A percentile compares a stretch with the other conserved stretches of the same genome.
Evolutionary conservation across 2,888 invertebrate species (phyloP).

Genomic region (Graphium colonna): DNA sequence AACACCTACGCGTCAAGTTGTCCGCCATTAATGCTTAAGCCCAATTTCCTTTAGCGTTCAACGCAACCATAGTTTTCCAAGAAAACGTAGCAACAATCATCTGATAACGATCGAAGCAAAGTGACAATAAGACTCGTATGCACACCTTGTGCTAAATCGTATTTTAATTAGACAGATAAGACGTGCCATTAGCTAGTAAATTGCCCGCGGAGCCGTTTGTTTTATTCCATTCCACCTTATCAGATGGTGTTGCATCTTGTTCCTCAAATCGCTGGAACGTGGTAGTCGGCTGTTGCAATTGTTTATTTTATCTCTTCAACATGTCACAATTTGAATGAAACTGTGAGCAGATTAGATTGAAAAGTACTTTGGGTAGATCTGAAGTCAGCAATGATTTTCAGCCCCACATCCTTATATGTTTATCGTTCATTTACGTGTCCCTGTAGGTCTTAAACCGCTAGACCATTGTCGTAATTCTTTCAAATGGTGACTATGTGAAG

Average conservation of each 20-base stretch:
- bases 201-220: conserved; percentile 63
- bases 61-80: conserved; percentile 36
- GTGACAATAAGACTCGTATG: conserved; percentile 53
- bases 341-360: conserved; percentile 9
- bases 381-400: neutral
- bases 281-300: conserved; percentile 29
- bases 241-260: conserved; percentile 67
- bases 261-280: conserved; percentile 59
- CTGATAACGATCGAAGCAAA: conserved; percentile 57
- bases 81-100: conserved; percentile 44
- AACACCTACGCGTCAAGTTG: conserved; percentile 18
- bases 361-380: neutral
- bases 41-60: conserved; percentile 35
- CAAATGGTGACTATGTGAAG: too few relatives aligned
- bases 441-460: too few relatives aligned
- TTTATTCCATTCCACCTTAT: conserved; percentile 70
- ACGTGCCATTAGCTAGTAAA: conserved; percentile 68
- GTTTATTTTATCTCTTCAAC: neutral
- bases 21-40: conserved; percentile 37
- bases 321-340: neutral
- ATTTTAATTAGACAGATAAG: conserved; percentile 76
- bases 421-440: too few relatives aligned
- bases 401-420: too few relatives aligned
- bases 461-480: too few relatives aligned
- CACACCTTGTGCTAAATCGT: conserved; percentile 66